Base-by-base conservation (phyloP, 1,140 invertebrate genomes). In the Cephus cinctus region DNA sequence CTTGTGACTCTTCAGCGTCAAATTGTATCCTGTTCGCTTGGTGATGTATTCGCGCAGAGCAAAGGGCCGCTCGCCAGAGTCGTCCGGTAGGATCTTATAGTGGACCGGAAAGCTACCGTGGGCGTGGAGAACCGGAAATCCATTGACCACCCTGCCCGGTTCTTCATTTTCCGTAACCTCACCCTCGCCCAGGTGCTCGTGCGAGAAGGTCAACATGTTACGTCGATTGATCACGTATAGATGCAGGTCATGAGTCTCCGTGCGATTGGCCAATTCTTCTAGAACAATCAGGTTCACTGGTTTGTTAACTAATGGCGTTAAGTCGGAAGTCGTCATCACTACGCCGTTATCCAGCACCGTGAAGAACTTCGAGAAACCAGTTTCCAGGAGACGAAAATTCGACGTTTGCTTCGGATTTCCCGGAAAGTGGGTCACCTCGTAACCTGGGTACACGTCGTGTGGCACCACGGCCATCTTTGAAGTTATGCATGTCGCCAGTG, bases 321-420 rank as follows among this genome's bases (percentile, higher is more conserved):
- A 76, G 56, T 92, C 89, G 2, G 88, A 83, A 2, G 90, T 93
- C 12, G 90, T 94, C 90, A 94, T 94, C 5, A 95, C 83, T 32
- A 93, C 81, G 16, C 92, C 92, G 70, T 92, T 87, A 39, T 88
- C 84, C n/a, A 95, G 80, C 21, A 94, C 84, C 1, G 91, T 87
- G 67, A 95, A 95, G 65, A 86, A 93, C 39, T 88, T 82, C 8
- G 87, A 87, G 67, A 83, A 90, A 34, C 85, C 88, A 15, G 83
- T 89, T 52, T 91, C 86, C 54, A 91, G 67, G 9, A 90, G 74
- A 14, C 80, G 82, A 66, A 85, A 89, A 23, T 80, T 80, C 20
- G 81, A 79, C 52, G 80, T 73, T 40, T 72, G 61, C 22, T 59
- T 57, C 18, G 51, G 21, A 3, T 59, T 52, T 25, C 54, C 47